phyloP scores from a whole-genome alignment of 1,140 invertebrate genomes.

The Drosophila hydei region DNA sequence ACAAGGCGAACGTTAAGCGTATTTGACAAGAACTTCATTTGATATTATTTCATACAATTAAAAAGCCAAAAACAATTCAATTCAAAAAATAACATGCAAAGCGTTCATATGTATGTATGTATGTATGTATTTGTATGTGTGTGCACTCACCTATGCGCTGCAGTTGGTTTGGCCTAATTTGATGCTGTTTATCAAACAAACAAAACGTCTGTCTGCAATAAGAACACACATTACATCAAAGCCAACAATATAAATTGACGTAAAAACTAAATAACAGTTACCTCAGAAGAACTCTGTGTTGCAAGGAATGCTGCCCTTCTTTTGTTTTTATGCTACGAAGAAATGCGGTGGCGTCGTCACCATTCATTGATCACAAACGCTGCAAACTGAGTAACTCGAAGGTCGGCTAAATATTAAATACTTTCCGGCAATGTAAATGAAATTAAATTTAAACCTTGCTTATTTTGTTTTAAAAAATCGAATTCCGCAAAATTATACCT shows the following conservation, averaged over 20 bases:
- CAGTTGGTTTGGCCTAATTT: no score
- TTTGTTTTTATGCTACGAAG: constrained; percentile 36
- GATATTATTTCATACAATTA: neutral
- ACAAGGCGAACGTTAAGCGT: constrained; percentile 2
- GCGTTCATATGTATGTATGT: constrained; percentile 9
- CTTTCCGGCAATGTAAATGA: constrained; percentile 16
- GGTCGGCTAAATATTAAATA: neutral
- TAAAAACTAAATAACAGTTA: constrained; percentile 14
- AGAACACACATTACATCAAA: constrained; percentile 12
- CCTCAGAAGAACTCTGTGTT: neutral
- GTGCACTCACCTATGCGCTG: constrained; percentile 34
- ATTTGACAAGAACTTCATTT: constrained; percentile 7
- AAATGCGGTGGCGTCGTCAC: constrained; percentile 70
- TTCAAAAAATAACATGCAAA: constrained; percentile 23
- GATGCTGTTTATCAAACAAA: constrained; percentile 42
- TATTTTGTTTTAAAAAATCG: constrained; percentile 45
- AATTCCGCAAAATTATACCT: constrained; percentile 64
- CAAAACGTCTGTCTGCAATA: constrained; percentile 22
- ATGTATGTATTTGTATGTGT: neutral
- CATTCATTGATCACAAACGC: constrained; percentile 16
- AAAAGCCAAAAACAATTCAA: neutral
- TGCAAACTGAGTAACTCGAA: neutral
- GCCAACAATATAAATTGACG: constrained; percentile 10
- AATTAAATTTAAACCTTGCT: constrained; percentile 23
- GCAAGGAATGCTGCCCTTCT: constrained; percentile 18